phyloP scores from a whole-genome alignment of 2,888 invertebrate genomes.

The Malachius bipustulatus region DNA sequence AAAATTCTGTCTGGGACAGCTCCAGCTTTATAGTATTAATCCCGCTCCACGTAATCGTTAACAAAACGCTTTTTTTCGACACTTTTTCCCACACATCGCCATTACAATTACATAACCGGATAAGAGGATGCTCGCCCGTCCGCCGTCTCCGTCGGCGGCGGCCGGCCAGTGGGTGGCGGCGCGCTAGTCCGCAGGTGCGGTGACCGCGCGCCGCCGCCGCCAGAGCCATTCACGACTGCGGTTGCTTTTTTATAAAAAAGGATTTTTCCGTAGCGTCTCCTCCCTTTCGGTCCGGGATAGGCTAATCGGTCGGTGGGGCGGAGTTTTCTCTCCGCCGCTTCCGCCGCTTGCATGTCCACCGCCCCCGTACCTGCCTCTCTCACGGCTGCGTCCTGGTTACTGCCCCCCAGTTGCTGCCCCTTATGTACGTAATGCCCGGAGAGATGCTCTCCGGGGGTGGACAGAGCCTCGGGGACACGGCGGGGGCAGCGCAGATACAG shows the following conservation, averaged over 20 bases:
- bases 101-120: no score
- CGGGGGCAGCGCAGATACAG: constrained; percentile 37
- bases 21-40: no score
- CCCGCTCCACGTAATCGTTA: no score
- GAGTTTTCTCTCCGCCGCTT: constrained; percentile 30
- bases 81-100: no score
- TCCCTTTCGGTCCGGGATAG: constrained; percentile 37
- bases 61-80: no score
- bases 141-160: constrained; percentile 24
- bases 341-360: constrained; percentile 11
- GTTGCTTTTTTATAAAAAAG: constrained; percentile 36
- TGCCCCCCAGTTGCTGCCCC: constrained; percentile 12
- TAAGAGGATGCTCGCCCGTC: no score
- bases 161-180: constrained; percentile 14
- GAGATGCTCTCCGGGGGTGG: constrained; percentile 8
- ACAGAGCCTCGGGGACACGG: constrained; percentile 31
- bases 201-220: constrained; percentile 37
- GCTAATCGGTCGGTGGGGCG: constrained; percentile 38
- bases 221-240: constrained; percentile 37
- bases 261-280: constrained; percentile 40
- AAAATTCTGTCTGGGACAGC: no score
- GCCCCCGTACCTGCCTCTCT: constrained; percentile 12
- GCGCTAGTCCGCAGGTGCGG: constrained; percentile 36
- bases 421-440: constrained; percentile 14
- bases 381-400: constrained; percentile 13